These are phyloP conservation scores for Chelmon rostratus DNA, from an alignment of 2,797 vertebrate genomes.

Conservation along the genomic window DNA sequence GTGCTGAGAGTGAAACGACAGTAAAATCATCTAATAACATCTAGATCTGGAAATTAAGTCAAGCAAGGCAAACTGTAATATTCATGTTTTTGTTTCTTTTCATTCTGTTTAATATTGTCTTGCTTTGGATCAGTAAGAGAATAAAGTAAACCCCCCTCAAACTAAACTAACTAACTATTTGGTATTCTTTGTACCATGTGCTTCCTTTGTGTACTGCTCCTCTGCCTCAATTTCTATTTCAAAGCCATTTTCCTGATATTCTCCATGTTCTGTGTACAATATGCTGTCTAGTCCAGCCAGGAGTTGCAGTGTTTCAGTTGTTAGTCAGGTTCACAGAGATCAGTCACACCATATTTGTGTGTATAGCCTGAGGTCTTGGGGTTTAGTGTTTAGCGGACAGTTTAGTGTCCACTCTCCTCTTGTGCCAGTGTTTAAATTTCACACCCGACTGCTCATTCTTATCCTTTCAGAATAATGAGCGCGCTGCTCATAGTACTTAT, in stretches of 20 bases:
- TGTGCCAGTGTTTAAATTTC: slow-evolving; percentile 57
- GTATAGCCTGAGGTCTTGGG: neutral
- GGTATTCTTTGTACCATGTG: no score
- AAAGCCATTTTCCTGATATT: neutral
- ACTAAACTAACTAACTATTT: no score
- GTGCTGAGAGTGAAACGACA: no score
- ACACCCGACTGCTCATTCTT: slow-evolving; percentile 54
- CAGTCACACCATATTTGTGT: slow-evolving; percentile 5
- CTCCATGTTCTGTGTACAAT: neutral
- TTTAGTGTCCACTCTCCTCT: slow-evolving; percentile 41
- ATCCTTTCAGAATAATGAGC: slow-evolving; percentile 67
- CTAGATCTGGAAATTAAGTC: no score
- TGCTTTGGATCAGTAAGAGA: no score
- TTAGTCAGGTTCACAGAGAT: neutral
- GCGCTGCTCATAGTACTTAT: slow-evolving; percentile 55
- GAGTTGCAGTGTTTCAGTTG: neutral
- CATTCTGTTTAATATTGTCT: no score
- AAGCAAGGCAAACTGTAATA: no score
- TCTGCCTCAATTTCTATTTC: neutral
- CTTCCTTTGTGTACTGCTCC: no score
- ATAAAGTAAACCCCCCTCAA: no score
- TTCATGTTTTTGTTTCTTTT: no score
- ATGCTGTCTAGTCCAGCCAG: neutral
- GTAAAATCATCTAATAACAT: no score
- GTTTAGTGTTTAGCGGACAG: slow-evolving; percentile 16